Conservation (phyloP, 2,888 invertebrate species). For the Mycalesis mineus region DNA sequence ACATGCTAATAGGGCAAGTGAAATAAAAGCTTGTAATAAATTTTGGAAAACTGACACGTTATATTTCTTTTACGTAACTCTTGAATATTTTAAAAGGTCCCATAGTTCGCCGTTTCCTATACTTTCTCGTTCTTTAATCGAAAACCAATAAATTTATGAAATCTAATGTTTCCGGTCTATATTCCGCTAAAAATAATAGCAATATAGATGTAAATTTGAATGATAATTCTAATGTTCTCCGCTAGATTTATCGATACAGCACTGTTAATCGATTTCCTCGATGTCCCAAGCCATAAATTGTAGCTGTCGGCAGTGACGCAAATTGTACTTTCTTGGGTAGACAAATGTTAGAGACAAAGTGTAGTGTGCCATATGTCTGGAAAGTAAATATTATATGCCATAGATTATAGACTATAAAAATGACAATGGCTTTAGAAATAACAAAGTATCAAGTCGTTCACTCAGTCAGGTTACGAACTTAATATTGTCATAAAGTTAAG, state of each 20-base stretch:
- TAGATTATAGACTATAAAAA: no score
- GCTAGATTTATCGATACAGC: conserved; percentile 47
- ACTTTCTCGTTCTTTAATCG: conserved; percentile 1
- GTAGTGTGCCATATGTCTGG: not conserved
- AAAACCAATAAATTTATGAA: not conserved
- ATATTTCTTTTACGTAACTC: not conserved
- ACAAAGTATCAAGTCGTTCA: no score
- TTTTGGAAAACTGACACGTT: not conserved
- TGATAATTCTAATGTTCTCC: conserved; percentile 21
- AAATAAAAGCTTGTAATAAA: no score
- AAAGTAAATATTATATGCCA: not conserved
- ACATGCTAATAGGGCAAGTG: no score
- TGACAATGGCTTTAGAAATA: no score
- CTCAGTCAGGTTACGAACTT: no score
- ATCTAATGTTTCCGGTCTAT: not conserved
- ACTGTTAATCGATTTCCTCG: conserved; percentile 55
- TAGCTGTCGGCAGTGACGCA: conserved; percentile 35
- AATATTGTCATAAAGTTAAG: not conserved
- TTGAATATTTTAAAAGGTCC: not conserved
- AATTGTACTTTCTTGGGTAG: conserved; percentile 24
- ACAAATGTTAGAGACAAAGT: not conserved
- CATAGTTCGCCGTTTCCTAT: not conserved
- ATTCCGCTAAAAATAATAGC: conserved; percentile 2
- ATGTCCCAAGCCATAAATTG: conserved; percentile 50
- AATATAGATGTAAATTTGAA: conserved; percentile 9